Conservation (phyloP, 1,140 invertebrate species). For the Orchestia grillus region DNA sequence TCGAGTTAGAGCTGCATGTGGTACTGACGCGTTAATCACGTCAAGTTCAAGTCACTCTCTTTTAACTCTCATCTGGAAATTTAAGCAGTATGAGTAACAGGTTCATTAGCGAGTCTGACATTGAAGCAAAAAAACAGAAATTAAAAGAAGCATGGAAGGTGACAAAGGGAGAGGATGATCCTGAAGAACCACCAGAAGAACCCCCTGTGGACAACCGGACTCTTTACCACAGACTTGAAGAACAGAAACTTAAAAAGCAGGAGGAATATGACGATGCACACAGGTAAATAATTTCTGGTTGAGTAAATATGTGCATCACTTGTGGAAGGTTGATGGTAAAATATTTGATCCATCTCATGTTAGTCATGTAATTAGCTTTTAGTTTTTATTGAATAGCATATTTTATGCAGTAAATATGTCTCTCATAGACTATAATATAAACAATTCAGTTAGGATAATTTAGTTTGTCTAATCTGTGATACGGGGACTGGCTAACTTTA, state of each 20-base stretch:
- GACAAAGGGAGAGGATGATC: slow-evolving; percentile 45
- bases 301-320: background rate
- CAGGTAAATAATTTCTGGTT: slow-evolving; percentile 75
- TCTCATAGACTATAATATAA: too few relatives aligned
- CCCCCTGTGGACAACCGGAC: slow-evolving; percentile 82
- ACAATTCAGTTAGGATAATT: too few relatives aligned
- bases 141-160: slow-evolving; percentile 54
- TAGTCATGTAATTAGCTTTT: too few relatives aligned
- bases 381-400: too few relatives aligned
- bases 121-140: slow-evolving; percentile 57
- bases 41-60: background rate
- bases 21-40: background rate
- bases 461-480: too few relatives aligned
- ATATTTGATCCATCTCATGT: too few relatives aligned
- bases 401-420: too few relatives aligned
- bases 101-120: slow-evolving; percentile 59
- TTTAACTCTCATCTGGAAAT: background rate
- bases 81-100: slow-evolving; percentile 53
- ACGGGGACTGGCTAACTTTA: too few relatives aligned
- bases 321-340: background rate
- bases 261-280: slow-evolving; percentile 95
- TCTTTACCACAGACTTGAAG: slow-evolving; percentile 89
- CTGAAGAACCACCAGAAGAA: slow-evolving; percentile 86
- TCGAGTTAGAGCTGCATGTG: too few relatives aligned
- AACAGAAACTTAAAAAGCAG: slow-evolving; percentile 90